Percentiles rank a stretch among this genome's conserved stretches.
Evolutionary conservation across 2,888 invertebrate species (phyloP).

Genomic region (Didymodactylos carnosus): DNA sequence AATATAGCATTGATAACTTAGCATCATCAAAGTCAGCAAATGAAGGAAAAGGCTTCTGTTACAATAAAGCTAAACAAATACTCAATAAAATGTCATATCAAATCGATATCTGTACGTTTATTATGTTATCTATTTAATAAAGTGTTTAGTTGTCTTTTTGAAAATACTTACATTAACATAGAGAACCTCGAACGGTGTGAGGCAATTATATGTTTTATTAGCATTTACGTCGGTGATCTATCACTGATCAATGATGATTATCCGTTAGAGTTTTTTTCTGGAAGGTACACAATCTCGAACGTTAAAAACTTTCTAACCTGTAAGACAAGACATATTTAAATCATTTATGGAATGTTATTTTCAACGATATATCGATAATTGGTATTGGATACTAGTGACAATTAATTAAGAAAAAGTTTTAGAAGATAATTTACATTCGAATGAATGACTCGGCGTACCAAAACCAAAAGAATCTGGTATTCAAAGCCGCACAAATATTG

Average conservation of each 20-base stretch:
- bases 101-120: background rate
- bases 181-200: too few relatives aligned
- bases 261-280: conserved; percentile 67
- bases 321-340: conserved; percentile 62
- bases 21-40: too few relatives aligned
- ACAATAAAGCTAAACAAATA: background rate
- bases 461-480: conserved; percentile 80
- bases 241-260: conserved; percentile 47
- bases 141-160: background rate
- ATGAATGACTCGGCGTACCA: conserved; percentile 81
- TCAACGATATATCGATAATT: conserved; percentile 52
- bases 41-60: background rate
- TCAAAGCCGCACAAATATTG: conserved; percentile 9
- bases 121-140: background rate
- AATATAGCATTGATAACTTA: background rate
- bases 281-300: conserved; percentile 87
- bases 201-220: conserved; percentile 35
- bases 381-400: conserved; percentile 75
- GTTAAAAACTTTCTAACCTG: conserved; percentile 68
- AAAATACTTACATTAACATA: background rate
- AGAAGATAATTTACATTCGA: conserved; percentile 76
- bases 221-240: conserved; percentile 62
- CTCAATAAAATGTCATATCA: background rate
- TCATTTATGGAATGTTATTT: conserved; percentile 63
- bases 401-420: conserved; percentile 78